Conservation (phyloP, 2,113 vertebrate genomes). For the Peucedramus taeniatus region DNA sequence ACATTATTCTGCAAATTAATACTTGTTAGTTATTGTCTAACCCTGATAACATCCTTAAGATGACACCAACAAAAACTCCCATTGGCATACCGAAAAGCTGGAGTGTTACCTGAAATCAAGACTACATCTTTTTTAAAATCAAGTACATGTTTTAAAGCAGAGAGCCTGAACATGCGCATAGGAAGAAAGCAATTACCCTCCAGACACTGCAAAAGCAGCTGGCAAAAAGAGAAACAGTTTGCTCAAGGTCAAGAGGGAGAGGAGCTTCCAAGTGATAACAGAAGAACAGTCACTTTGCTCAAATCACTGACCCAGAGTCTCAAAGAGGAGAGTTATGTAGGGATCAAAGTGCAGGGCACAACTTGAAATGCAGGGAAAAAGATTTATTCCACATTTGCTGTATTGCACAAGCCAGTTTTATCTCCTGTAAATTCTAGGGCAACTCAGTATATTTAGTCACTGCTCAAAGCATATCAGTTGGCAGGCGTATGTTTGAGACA, state of each 20-base stretch:
- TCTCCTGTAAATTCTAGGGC: not conserved
- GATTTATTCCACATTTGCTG: not conserved
- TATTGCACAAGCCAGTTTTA: not conserved
- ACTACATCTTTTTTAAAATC: not conserved
- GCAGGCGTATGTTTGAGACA: not conserved
- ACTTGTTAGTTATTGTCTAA: not conserved
- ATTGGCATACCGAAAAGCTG: not conserved
- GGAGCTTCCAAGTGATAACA: not conserved
- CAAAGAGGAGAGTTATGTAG: not conserved
- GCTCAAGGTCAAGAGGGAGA: conserved; percentile 1
- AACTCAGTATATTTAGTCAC: not conserved
- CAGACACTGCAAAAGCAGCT: not conserved
- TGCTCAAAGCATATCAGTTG: not conserved
- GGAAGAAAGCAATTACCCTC: not conserved
- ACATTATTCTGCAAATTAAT: not conserved
- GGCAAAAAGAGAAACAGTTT: not conserved
- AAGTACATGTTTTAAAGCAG: not conserved
- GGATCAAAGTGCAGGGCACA: not conserved
- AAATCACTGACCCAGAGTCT: not conserved
- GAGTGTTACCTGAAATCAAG: not conserved
- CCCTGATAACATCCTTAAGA: not conserved
- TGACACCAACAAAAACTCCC: not conserved
- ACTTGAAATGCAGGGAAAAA: not conserved
- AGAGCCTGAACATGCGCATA: fast-evolving
- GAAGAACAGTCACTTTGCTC: not conserved